Evolutionary conservation across 1,140 invertebrate genomes (phyloP).

Genomic region (Drosophila teissieri): DNA sequence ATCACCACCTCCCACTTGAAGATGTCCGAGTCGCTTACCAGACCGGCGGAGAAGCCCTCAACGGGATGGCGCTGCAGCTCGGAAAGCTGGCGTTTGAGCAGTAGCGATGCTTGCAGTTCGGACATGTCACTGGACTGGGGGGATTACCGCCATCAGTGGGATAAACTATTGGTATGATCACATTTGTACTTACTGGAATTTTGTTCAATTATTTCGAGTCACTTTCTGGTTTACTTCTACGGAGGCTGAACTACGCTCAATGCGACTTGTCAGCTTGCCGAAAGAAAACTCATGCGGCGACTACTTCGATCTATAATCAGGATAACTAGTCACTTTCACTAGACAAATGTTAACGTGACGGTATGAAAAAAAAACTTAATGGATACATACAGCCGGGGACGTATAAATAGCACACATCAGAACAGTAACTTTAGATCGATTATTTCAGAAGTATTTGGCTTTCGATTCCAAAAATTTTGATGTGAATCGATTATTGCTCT

Average conservation of each 20-base stretch:
- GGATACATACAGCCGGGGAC: too few relatives aligned
- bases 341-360: too few relatives aligned
- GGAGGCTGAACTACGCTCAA: slow-evolving; percentile 51
- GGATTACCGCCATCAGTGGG: background rate
- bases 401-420: too few relatives aligned
- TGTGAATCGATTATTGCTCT: too few relatives aligned
- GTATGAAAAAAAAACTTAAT: too few relatives aligned
- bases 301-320: background rate
- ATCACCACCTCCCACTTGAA: slow-evolving; percentile 99
- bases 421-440: too few relatives aligned
- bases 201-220: slow-evolving; percentile 57
- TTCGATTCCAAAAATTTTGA: too few relatives aligned
- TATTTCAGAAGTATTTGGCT: too few relatives aligned
- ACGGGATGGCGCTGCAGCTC: slow-evolving; percentile 98
- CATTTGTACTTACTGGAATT: slow-evolving; percentile 65
- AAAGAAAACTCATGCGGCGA: slow-evolving; percentile 18
- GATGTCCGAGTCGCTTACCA: slow-evolving; percentile 97
- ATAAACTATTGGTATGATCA: too few relatives aligned
- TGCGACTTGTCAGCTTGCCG: slow-evolving; percentile 40
- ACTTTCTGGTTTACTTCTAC: slow-evolving; percentile 40
- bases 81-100: slow-evolving; percentile 97
- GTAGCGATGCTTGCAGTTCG: slow-evolving; percentile 96
- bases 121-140: slow-evolving; percentile 87
- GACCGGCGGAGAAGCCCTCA: slow-evolving; percentile 95
- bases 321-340: too few relatives aligned